Evolutionary conservation across 2,797 vertebrate species (phyloP).

Genomic region (Dendrocincla tyrannina): DNA sequence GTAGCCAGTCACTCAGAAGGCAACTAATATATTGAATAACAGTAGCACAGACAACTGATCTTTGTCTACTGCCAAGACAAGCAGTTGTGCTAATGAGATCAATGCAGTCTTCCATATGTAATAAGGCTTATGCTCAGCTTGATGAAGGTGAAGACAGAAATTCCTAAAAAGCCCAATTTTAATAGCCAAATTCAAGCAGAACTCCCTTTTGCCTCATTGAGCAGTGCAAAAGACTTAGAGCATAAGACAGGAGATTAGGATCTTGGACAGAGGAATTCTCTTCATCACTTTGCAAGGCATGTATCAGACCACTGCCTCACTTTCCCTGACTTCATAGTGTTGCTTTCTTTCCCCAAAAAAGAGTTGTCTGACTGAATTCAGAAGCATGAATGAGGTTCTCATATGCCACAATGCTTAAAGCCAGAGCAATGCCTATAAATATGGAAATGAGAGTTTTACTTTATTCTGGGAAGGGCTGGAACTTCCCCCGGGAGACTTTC

Average conservation of each 20-base stretch:
- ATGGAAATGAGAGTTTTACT: conserved; percentile 32
- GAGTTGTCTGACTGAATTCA: not conserved
- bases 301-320: not conserved
- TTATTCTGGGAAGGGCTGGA: not conserved
- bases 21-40: not conserved
- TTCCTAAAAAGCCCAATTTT: conserved; percentile 18
- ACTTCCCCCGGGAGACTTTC: conserved; percentile 26
- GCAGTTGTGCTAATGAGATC: conserved; percentile 23
- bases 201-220: not conserved
- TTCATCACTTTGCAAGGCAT: not conserved
- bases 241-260: not conserved
- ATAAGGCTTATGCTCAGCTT: conserved; percentile 42
- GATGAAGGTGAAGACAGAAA: conserved; percentile 34
- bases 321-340: not conserved
- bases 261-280: not conserved
- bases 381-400: conserved; percentile 7
- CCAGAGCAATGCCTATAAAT: not conserved
- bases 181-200: not conserved
- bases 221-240: not conserved
- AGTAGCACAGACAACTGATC: not conserved
- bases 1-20: not conserved
- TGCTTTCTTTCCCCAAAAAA: not conserved
- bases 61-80: conserved; percentile 32
- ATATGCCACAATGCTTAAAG: not conserved
- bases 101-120: conserved; percentile 30